A percentile compares a stretch with the other conserved stretches of the same genome.
phyloP scores from a whole-genome alignment of 2,113 vertebrate species.

The Dryoscopus gambensis region DNA sequence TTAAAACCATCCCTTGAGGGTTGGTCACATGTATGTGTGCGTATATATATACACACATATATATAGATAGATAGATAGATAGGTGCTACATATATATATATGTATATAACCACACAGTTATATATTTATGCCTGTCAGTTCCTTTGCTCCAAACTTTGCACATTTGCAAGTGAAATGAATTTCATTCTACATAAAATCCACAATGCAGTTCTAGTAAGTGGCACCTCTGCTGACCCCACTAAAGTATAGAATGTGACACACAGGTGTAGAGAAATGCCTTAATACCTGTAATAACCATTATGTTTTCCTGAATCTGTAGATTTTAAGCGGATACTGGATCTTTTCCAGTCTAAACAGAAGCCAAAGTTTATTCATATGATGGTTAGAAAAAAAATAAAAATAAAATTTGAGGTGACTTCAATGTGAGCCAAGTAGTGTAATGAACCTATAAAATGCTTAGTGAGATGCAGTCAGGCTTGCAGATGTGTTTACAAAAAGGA shows the following conservation, averaged over 20 bases:
- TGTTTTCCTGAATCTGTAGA: neutral
- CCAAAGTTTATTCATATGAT: conserved; percentile 58
- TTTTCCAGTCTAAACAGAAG: conserved; percentile 60
- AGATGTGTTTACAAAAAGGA: conserved; percentile 70
- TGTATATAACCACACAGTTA: neutral
- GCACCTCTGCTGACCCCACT: neutral
- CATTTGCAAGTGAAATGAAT: neutral
- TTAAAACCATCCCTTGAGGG: neutral
- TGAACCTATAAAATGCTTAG: conserved; percentile 76
- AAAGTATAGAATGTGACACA: neutral
- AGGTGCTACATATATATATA: too few relatives aligned
- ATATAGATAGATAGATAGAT: too few relatives aligned
- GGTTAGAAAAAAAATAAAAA: conserved; percentile 51
- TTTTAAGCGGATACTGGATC: conserved; percentile 12
- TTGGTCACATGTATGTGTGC: neutral
- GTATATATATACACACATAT: accelerated
- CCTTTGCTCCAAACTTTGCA: neutral
- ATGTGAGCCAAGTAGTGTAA: conserved; percentile 73
- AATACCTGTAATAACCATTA: neutral
- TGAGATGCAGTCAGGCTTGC: conserved; percentile 72
- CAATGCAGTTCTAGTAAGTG: neutral
- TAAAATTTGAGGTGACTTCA: conserved; percentile 75
- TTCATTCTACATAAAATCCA: neutral
- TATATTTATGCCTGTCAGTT: neutral
- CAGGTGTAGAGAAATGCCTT: neutral